Evolutionary conservation across 2,113 vertebrate species (phyloP), one percentile per base, ranked within the genome.

Genomic region (Silurus glanis): DNA sequence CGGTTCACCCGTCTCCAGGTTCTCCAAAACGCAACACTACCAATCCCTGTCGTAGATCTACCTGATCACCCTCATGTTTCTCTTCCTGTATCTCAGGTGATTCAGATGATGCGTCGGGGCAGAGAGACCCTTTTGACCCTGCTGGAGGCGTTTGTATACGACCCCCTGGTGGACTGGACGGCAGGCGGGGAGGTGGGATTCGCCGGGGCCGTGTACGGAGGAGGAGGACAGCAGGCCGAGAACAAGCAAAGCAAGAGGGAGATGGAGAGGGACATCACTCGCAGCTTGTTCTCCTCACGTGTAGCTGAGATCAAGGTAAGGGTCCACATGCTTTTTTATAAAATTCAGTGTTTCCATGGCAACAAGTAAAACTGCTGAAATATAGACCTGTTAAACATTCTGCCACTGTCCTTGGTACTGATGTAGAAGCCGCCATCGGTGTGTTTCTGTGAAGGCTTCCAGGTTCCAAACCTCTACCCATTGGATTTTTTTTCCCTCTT

Each of bases 91-190:
- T 86, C 88, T 1, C 82, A 99, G 98, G 98, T 98, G 75, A 93
- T 99, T 55, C 98, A 99, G 71, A 99, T 99, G 83, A 99, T 99
- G 98, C 95, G 98, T 0, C 95, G 97, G 72, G 98, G 98, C 81
- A 95, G 98, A 90, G 98, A 99, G 92, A 99, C 98, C 19, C 93
- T 99, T 23, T 94, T 99, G 23, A 99, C 98, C 0, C 93, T 99
- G 82, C 93, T 99, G 80, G 98, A 99, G 88, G 98, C 98, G 80
- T 99, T 99, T 78, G 98, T 99, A 49, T 99, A 99, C 81, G 98
- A 99, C 87, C 98, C 98, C 0, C 94, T 99, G 93, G 98, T 99
- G 91, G 98, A 99, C 94, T 99, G 98, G 98, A 99, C 98, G 0
- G 97, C 98, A 0, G 98, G 98, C 16, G 98, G 98, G 0, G 98